phyloP scores from a whole-genome alignment of 35 echinoderm and acorn worm species.

The Amphiura filiformis region DNA sequence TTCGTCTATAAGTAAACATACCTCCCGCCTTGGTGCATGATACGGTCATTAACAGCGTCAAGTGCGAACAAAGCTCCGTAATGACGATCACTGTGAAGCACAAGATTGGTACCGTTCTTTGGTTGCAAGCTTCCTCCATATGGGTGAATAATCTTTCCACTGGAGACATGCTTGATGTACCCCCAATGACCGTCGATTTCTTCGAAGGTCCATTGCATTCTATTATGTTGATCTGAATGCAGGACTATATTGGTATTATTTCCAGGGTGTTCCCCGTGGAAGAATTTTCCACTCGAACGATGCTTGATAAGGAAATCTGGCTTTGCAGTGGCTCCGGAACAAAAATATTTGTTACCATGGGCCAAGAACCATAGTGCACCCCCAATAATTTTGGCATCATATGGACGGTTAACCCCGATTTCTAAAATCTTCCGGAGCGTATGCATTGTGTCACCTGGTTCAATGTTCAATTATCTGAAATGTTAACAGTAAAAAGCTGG shows the following conservation, averaged over 20 bases:
- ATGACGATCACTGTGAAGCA: slow-evolving; percentile 3
- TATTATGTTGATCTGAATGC: not conserved
- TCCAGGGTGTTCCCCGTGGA: not conserved
- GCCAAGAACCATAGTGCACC: too few species aligned
- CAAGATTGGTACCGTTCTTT: not conserved
- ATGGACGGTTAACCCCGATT: too few species aligned
- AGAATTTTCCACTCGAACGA: not conserved
- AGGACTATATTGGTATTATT: not conserved
- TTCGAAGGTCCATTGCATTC: not conserved
- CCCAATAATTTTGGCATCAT: too few species aligned
- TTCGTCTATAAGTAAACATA: too few species aligned
- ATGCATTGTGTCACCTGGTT: too few species aligned
- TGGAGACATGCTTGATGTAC: slow-evolving; percentile 15
- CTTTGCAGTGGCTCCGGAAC: too few species aligned
- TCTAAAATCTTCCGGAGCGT: too few species aligned
- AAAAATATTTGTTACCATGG: too few species aligned
- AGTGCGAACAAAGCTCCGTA: not conserved
- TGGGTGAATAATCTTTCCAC: slow-evolving; percentile 24
- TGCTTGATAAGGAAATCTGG: not conserved
- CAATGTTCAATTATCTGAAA: too few species aligned
- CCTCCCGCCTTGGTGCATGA: slow-evolving; percentile 20
- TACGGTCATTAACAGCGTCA: slow-evolving; percentile 6
- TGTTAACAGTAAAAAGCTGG: too few species aligned
- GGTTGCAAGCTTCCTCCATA: not conserved
- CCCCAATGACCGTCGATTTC: not conserved